Percentiles rank a stretch among this genome's conserved stretches.
Conservation (phyloP, 2,888 invertebrate genomes). For the Eudasyphora cyanicolor region DNA sequence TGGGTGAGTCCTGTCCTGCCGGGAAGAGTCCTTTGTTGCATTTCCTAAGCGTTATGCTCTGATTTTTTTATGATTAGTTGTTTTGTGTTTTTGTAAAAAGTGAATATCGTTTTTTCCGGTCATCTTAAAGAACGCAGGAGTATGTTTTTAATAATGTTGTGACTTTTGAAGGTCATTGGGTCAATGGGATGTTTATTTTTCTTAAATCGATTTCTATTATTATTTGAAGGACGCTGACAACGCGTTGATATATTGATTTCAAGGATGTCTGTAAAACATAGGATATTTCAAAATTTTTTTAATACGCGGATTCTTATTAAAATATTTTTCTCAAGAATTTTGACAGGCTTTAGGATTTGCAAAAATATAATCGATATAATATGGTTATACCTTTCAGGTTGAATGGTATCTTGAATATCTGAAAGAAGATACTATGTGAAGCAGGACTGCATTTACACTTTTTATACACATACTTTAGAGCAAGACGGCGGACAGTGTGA, state of each 20-base stretch:
- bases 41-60: constrained; percentile 49
- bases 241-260: constrained; percentile 3
- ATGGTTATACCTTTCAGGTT: too few relatives aligned
- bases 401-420: too few relatives aligned
- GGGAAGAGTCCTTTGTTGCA: constrained; percentile 48
- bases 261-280: too few relatives aligned
- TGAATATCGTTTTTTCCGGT: not conserved
- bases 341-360: too few relatives aligned
- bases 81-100: constrained; percentile 14
- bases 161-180: constrained; percentile 58
- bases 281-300: too few relatives aligned
- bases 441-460: too few relatives aligned
- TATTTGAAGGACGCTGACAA: not conserved
- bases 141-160: constrained; percentile 41
- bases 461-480: too few relatives aligned
- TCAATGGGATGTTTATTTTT: constrained; percentile 13
- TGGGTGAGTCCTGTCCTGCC: constrained; percentile 35
- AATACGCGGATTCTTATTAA: too few relatives aligned
- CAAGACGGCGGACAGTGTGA: too few relatives aligned
- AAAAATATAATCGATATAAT: too few relatives aligned
- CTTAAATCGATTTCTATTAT: constrained; percentile 1
- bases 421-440: too few relatives aligned
- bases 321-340: too few relatives aligned
- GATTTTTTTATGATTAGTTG: constrained; percentile 31
- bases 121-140: constrained; percentile 18